phyloP scores from a whole-genome alignment of 1,140 invertebrate genomes.

The Oppia nitens region DNA sequence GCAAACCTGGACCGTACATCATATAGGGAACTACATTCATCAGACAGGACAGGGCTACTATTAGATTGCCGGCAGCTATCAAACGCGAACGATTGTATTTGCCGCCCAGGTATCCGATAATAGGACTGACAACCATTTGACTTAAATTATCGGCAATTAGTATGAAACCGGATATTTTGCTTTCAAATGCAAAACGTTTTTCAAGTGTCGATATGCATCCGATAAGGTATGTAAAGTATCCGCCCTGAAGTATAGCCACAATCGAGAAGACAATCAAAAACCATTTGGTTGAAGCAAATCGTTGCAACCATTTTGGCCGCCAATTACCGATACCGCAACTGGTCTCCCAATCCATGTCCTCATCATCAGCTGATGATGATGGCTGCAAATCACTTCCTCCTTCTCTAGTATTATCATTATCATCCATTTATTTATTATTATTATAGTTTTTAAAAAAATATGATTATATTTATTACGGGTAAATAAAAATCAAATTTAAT shows the following conservation, averaged over 20 bases:
- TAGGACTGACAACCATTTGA: conserved; percentile 17
- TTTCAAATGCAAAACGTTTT: conserved; percentile 60
- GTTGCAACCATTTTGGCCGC: conserved; percentile 36
- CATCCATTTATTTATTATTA: no score
- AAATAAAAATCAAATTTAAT: no score
- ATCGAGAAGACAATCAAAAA: conserved; percentile 54
- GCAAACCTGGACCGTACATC: conserved; percentile 51
- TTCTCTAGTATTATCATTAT: no score
- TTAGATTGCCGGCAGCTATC: conserved; percentile 47
- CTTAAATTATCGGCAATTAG: conserved; percentile 23
- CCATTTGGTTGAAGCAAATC: conserved; percentile 52
- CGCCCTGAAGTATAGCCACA: conserved; percentile 51
- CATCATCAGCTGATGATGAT: no score
- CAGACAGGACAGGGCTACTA: conserved; percentile 46
- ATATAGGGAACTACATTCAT: conserved; percentile 46
- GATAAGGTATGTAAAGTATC: conserved; percentile 54
- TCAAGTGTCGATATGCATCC: conserved; percentile 49
- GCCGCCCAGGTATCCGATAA: conserved; percentile 47
- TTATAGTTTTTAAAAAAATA: no score
- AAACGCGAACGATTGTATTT: conserved; percentile 47
- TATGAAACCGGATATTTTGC: conserved; percentile 45
- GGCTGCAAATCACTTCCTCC: no score
- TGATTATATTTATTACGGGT: no score
- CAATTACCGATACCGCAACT: conserved; percentile 6
- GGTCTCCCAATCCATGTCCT: background rate